These are phyloP conservation scores for Stegodyphus dumicola DNA, from an alignment of 1,140 invertebrate genomes.

Conservation along the genomic window DNA sequence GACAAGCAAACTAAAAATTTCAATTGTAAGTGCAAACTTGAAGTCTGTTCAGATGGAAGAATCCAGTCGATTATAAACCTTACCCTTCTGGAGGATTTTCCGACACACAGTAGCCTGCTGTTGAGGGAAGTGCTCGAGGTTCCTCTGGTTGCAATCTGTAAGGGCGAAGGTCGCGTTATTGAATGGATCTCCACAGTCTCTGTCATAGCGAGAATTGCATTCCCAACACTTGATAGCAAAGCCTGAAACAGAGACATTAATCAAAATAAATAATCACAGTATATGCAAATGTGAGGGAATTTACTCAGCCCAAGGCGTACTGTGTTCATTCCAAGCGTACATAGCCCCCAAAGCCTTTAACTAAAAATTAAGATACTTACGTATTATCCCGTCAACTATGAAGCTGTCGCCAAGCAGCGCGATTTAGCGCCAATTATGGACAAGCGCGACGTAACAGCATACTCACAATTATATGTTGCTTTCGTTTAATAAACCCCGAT, in stretches of 20 bases:
- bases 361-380: too few relatives aligned
- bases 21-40: background rate
- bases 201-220: constrained; percentile 87
- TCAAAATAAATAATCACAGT: too few relatives aligned
- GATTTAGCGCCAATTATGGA: too few relatives aligned
- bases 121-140: constrained; percentile 74
- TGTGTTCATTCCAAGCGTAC: too few relatives aligned
- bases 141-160: constrained; percentile 82
- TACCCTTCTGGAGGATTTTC: constrained; percentile 81
- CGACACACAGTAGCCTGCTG: constrained; percentile 76
- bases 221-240: constrained; percentile 78
- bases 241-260: constrained; percentile 67
- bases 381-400: too few relatives aligned
- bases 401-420: too few relatives aligned
- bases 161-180: constrained; percentile 81
- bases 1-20: background rate
- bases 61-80: constrained; percentile 28
- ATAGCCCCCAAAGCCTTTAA: too few relatives aligned
- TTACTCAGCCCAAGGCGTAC: too few relatives aligned
- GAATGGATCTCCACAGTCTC: constrained; percentile 86
- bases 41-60: background rate
- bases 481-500: too few relatives aligned
- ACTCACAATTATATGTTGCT: too few relatives aligned
- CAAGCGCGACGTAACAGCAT: too few relatives aligned
- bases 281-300: too few relatives aligned